Percentiles rank a stretch among this genome's conserved stretches.
Evolutionary conservation across 2,797 vertebrate genomes (phyloP).

Genomic region (Hapalemur alaotrensis): DNA sequence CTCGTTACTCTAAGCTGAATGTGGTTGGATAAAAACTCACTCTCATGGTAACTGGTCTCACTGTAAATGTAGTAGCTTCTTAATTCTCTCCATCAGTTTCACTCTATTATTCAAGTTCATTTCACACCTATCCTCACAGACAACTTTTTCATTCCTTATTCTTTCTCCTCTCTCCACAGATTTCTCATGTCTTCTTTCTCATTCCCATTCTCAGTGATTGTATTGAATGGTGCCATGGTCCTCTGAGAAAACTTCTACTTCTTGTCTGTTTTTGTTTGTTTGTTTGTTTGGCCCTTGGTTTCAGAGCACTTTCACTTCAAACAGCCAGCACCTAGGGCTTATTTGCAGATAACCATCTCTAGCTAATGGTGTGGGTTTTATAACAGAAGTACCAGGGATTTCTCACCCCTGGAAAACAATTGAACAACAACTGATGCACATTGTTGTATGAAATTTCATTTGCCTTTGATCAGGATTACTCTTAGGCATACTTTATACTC

Average conservation of each 20-base stretch:
- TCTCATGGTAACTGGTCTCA: background rate
- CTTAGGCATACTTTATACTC: background rate
- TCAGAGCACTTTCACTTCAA: background rate
- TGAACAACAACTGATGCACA: background rate
- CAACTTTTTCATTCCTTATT: background rate
- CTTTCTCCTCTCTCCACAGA: background rate
- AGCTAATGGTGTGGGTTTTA: background rate
- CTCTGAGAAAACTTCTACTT: background rate
- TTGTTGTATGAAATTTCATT: background rate
- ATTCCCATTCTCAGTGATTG: background rate
- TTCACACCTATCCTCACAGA: background rate
- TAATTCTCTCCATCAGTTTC: background rate
- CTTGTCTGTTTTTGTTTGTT: background rate
- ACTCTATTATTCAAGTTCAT: background rate
- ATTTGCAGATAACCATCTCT: background rate
- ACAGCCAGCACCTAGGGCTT: background rate
- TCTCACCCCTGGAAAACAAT: background rate
- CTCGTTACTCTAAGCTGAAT: background rate
- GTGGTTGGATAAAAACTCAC: background rate
- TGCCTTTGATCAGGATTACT: background rate
- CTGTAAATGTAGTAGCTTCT: background rate
- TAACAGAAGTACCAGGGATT: background rate
- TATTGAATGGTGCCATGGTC: background rate
- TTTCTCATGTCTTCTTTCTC: background rate
- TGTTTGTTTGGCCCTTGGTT: background rate